Evolutionary conservation across 2,888 invertebrate genomes (phyloP).

Genomic region (Formica aserva): DNA sequence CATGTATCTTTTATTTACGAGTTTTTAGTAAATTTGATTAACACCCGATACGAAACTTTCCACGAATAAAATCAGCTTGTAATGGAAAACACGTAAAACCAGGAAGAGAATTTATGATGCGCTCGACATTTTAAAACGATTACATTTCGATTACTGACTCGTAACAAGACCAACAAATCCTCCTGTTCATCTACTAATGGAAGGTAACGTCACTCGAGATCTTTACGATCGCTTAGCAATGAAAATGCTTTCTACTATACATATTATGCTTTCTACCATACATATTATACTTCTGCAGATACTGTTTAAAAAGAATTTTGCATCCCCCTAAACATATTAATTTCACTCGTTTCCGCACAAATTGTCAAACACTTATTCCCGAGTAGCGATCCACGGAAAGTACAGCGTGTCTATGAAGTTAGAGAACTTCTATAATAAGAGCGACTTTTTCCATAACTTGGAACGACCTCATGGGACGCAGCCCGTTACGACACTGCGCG

Average conservation of each 20-base stretch:
- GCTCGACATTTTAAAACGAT: background rate
- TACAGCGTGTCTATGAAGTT: conserved; percentile 14
- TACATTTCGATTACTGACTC: background rate
- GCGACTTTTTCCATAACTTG: conserved; percentile 50
- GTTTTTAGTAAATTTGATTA: background rate
- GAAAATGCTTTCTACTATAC: background rate
- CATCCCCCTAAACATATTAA: background rate
- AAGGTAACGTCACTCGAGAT: background rate
- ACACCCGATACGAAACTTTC: background rate
- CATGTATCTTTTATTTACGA: background rate
- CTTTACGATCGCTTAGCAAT: background rate
- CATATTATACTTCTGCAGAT: background rate
- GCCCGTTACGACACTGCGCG: conserved; percentile 76
- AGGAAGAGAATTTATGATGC: background rate
- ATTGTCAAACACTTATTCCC: conserved; percentile 12
- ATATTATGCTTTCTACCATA: background rate
- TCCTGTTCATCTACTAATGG: background rate
- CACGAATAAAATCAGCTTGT: background rate
- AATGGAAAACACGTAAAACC: background rate
- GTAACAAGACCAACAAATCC: background rate
- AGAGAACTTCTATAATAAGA: conserved; percentile 32
- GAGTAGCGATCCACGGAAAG: background rate
- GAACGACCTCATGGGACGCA: conserved; percentile 70
- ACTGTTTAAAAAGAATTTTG: background rate
- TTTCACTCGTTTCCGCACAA: background rate